Evolutionary conservation across 2,888 invertebrate genomes (phyloP), one percentile per base, ranked within the genome.

Genomic region (Smittia aterrima): DNA sequence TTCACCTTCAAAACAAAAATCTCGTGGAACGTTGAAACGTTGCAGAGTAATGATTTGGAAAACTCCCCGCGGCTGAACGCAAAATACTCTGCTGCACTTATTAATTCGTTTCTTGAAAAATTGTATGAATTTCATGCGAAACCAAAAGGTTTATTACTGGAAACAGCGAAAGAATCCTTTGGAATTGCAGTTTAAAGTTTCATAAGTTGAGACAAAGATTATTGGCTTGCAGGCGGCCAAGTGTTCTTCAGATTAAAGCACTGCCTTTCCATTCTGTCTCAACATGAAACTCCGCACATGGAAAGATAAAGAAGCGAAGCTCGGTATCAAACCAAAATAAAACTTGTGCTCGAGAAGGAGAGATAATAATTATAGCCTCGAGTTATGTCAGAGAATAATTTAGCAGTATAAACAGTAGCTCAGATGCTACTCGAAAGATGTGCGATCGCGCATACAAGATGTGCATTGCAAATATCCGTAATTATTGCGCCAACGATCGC

Each of bases 331-430:
- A 32, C 32, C 32, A 32, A 47, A 47, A 47, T 13, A 47, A 47
- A 47, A 47, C 47, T 47, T 13, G 16, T 47, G 58, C 58, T 20
- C 25, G 58, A 58, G 58, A 64, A 64, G 22, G 27, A 64, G 64
- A 64, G 64, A 27, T n/a, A 64, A 64, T 64, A 64, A 64, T 64
- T 64, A 25, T 64, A 27, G n/a, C 64, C 64, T 25, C 38, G 18
- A 40, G 40, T 9, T 40, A 40, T 66, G 66, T 66, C 66, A 66
- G 66, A 66, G 66, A 66, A 66, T 66, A 66, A 66, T 66, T 66
- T 66, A 64, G 38, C 66, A 38, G 66, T 22, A 66, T 40, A 40
- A 66, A 66, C 66, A 66, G 66, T 66, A 66, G 66, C 66, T 66
- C 40, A 32, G 40, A 66, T 66, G 66, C 16, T 40, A 25, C 32